Conservation (phyloP, 2,888 invertebrate species). For the Cerastis leucographa region DNA sequence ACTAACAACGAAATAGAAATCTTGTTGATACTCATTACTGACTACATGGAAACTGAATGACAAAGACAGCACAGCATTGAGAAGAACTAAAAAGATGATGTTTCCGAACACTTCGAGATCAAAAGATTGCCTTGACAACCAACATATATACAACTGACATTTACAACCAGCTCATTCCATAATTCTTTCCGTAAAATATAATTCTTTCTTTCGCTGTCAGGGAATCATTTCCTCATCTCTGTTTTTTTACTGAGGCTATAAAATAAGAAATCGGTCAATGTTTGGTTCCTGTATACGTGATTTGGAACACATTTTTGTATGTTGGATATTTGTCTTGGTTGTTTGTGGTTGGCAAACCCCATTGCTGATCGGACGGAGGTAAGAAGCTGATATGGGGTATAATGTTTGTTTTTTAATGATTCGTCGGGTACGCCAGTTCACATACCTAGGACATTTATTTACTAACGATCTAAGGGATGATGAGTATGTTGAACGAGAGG, state of each 20-base stretch:
- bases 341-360: not conserved
- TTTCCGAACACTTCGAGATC: constrained; percentile 19
- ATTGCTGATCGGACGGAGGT: not conserved
- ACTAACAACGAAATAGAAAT: not conserved
- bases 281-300: constrained; percentile 20
- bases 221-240: constrained; percentile 13
- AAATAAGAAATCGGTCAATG: constrained; percentile 32
- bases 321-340: not conserved
- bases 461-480: no score
- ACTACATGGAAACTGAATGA: not conserved
- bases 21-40: not conserved
- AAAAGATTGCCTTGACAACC: constrained; percentile 24
- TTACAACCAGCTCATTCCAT: constrained; percentile 16
- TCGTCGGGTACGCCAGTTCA: no score
- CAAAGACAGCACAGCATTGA: constrained; percentile 5
- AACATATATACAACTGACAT: constrained; percentile 13
- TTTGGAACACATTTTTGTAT: constrained; percentile 11
- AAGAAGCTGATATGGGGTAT: no score
- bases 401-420: no score
- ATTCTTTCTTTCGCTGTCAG: constrained; percentile 3
- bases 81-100: not conserved
- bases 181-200: constrained; percentile 26
- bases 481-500: no score
- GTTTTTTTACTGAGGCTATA: not conserved
- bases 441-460: no score